A percentile compares a stretch with the other conserved stretches of the same genome.
Conservation (phyloP, 2,113 vertebrate genomes). For the Alethe castanea region DNA sequence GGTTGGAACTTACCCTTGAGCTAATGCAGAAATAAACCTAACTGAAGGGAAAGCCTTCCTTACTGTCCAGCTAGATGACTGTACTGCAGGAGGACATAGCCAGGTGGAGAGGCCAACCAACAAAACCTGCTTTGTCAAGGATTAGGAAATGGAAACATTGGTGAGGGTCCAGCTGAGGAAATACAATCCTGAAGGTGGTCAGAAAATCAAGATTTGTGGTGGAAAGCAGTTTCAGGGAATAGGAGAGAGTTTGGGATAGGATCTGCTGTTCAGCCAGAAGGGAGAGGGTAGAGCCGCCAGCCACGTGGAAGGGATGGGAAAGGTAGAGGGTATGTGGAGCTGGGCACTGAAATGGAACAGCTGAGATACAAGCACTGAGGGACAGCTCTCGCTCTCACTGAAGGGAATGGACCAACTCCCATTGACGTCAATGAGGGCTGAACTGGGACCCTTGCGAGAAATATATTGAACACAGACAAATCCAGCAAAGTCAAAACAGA, state of each 20-base stretch:
- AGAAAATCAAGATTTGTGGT: background rate
- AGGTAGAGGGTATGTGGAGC: background rate
- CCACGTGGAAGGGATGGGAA: background rate
- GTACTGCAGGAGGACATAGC: background rate
- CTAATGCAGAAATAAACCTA: background rate
- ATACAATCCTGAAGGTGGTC: background rate
- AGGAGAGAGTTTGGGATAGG: background rate
- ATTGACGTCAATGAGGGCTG: conserved; percentile 66
- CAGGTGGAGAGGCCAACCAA: background rate
- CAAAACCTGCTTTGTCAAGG: background rate
- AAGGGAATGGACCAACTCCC: conserved; percentile 54
- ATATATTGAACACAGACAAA: conserved; percentile 69
- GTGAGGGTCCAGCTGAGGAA: background rate
- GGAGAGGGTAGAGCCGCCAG: background rate
- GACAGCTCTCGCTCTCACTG: conserved; percentile 34
- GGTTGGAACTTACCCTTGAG: background rate
- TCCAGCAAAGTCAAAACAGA: conserved; percentile 65
- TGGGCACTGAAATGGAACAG: conserved; percentile 10
- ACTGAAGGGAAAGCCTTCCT: background rate
- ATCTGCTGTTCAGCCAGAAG: background rate
- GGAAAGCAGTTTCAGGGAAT: background rate
- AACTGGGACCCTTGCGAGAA: conserved; percentile 62
- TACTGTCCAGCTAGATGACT: background rate
- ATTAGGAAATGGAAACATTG: background rate
- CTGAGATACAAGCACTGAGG: conserved; percentile 9